These are phyloP conservation scores for Lasiurus borealis DNA, from an alignment of 2,113 vertebrate species.

Conservation along the genomic window DNA sequence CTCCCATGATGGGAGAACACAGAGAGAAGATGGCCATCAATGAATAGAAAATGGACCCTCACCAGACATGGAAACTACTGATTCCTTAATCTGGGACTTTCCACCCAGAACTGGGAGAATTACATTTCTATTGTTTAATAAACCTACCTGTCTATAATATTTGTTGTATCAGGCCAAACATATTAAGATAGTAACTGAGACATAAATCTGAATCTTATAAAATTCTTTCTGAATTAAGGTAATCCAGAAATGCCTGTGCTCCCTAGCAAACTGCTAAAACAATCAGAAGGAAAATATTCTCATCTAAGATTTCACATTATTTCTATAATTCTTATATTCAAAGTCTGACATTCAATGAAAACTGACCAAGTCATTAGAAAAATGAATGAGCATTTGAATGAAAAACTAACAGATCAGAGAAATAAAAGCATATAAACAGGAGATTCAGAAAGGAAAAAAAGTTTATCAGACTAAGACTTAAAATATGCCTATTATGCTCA, in stretches of 20 bases:
- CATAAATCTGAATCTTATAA: neutral
- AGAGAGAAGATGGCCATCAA: neutral
- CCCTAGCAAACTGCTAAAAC: neutral
- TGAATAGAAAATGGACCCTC: neutral
- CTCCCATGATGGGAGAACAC: neutral
- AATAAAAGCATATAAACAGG: constrained; percentile 10
- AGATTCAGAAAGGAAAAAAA: neutral
- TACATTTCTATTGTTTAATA: neutral
- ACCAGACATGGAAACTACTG: neutral
- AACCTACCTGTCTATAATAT: neutral
- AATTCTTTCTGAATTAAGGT: neutral
- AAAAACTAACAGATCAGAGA: neutral
- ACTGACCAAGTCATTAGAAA: neutral
- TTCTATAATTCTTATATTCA: constrained; percentile 13
- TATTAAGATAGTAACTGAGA: neutral
- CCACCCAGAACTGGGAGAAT: neutral
- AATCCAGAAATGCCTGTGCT: neutral
- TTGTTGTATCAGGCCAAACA: neutral
- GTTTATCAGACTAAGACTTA: neutral
- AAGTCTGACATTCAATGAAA: constrained; percentile 14
- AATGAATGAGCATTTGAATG: neutral
- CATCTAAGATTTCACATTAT: neutral
- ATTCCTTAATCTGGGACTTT: neutral
- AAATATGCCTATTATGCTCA: neutral
- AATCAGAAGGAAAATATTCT: neutral